These are phyloP conservation scores for Coluber constrictor DNA, from an alignment of 2,797 vertebrate genomes.

Conservation along the genomic window DNA sequence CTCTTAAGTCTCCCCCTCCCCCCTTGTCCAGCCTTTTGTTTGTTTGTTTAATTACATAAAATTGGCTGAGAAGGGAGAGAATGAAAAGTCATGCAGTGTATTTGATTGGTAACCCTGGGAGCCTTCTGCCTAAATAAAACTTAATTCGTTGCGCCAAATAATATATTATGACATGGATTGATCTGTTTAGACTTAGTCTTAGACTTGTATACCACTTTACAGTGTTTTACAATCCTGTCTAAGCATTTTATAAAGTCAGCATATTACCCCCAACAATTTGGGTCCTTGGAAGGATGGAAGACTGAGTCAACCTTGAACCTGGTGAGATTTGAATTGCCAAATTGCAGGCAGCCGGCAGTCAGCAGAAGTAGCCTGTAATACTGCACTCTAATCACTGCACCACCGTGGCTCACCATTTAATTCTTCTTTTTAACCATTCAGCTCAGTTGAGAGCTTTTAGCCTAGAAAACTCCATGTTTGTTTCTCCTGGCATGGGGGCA, in stretches of 20 bases:
- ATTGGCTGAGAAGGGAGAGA: neutral
- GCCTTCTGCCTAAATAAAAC: neutral
- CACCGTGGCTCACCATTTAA: neutral
- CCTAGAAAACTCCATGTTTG: neutral
- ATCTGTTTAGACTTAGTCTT: neutral
- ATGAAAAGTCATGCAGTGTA: neutral
- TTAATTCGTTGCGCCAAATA: neutral
- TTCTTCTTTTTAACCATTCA: neutral
- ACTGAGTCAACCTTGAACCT: too few species aligned
- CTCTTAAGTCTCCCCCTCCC: too few species aligned
- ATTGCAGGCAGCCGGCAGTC: too few species aligned
- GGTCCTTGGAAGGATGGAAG: too few species aligned
- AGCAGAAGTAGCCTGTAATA: too few species aligned
- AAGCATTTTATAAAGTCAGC: too few species aligned
- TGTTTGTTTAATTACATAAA: neutral
- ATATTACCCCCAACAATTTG: too few species aligned
- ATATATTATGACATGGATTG: neutral
- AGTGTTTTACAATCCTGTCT: too few species aligned
- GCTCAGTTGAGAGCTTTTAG: neutral
- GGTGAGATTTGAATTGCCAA: too few species aligned
- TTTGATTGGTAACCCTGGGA: neutral
- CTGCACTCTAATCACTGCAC: too few species aligned
- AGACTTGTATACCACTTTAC: too few species aligned
- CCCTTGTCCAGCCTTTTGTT: neutral
- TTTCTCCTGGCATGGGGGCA: neutral